Base-by-base conservation (phyloP, 2,888 invertebrate genomes). In the Noctuana brunneofusca region DNA sequence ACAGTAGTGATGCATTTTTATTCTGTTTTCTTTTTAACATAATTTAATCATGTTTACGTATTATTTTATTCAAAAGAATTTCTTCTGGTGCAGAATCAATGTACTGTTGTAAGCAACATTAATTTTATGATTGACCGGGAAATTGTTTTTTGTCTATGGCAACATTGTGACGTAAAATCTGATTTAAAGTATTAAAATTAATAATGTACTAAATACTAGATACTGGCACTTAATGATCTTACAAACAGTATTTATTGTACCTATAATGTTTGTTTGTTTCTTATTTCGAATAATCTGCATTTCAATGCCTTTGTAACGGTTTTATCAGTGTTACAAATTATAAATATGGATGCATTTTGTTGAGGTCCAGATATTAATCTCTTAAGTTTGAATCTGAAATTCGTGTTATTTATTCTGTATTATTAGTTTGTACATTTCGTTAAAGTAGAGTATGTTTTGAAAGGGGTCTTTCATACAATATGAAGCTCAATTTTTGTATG, bases 351-450 rank as follows among this genome's bases (percentile, higher is more conserved):
- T 58, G 58, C 58, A 59, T 59, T 80, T 79, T 76, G 56, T 65
- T 68, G 68, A 71, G 72, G 74, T 75, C 70, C 75, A 68, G 65
- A 74, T 73, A 68, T 74, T 68, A 72, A 72, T 74, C 65, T 75
- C 66, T 63, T 77, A 75, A 74, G 75, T 71, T 71, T 70, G 76
- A 71, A 73, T 71, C 68, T 71, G 65, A 62, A 62, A 58, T 64
- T 64, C 58, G 64, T 69, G 69, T 71, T 72, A 72, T 75, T 71
- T 72, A 72, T 69, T 75, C 57, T 65, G 60, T 62, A 63, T 65
- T 56, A 63, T 58, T 58, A 63, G 57, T 53, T 30, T 27, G 30
- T 62, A 62, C 14, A 20, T 56, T 62, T 27, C 30, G 24, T 62
- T 62, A 18, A 27, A 27, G 2, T 24, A 14, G 35, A 54, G 30